phyloP scores from a whole-genome alignment of 2,797 vertebrate species.

The Pangasius larnaudii region DNA sequence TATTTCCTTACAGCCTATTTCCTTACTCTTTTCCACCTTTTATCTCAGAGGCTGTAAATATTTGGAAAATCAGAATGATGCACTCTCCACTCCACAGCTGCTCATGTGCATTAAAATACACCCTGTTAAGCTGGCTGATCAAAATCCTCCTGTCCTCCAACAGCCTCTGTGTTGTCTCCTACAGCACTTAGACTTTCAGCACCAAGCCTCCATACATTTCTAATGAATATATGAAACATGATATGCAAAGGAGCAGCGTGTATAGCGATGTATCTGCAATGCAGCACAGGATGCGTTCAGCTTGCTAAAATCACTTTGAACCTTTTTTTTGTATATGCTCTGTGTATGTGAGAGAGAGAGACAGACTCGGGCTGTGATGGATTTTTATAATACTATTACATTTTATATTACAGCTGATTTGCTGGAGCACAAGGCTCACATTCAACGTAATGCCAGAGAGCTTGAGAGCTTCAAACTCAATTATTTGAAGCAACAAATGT shows the following conservation, averaged over 20 bases:
- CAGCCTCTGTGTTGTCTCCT: slow-evolving; percentile 19
- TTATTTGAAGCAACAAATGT: not conserved
- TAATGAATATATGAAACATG: slow-evolving; percentile 57
- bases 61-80: not conserved
- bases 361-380: slow-evolving; percentile 16
- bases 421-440: not conserved
- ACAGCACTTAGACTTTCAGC: slow-evolving; percentile 43
- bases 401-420: slow-evolving; percentile 7
- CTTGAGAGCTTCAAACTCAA: not conserved
- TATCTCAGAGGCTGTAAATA: not conserved
- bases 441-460: not conserved
- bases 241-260: slow-evolving; percentile 44
- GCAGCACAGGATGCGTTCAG: slow-evolving; percentile 67
- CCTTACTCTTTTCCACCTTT: not conserved
- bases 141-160: slow-evolving; percentile 25
- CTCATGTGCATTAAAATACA: not conserved
- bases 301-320: slow-evolving; percentile 26
- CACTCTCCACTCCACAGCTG: not conserved
- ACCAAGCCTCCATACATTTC: slow-evolving; percentile 52
- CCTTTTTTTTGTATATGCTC: not conserved
- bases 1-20: not conserved
- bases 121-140: not conserved
- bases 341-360: not conserved
- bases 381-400: slow-evolving; percentile 35
- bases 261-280: slow-evolving; percentile 70